Base-by-base conservation (phyloP, 2,888 invertebrate genomes). In the Lypha dubia region DNA sequence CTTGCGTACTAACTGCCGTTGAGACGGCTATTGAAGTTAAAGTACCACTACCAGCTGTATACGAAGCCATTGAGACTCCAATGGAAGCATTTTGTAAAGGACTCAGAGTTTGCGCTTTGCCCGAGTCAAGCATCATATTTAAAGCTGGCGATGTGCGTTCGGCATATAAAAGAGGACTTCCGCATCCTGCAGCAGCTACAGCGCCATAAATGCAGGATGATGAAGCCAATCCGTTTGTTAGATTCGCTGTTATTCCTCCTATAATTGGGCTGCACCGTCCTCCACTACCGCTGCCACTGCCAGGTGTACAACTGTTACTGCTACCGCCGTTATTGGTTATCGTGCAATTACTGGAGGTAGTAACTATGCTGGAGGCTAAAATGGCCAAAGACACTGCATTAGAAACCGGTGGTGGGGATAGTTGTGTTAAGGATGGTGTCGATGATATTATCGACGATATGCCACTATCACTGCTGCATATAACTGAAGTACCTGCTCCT, bases 401-500 rank as follows among this genome's bases (percentile, higher is more conserved):
- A 6, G 79, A 73, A 67, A 79, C 83, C 71, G 86, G 85, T 73
- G 90, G 90, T 46, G 90, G 91, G 83, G 90, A 91, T 53, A 90
- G 88, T 87, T 91, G 91, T 53, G 89, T 88, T 58, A 91, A 81
- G 9, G 91, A 89, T 3, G 88, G 87, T 5, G 87, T 87, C 62
- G 88, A 87, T 32, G 87, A 87, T 49, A 87, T 86, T 44, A 87
- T 83, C 74, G 88, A 87, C 24, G 91, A 90, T 79, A 90, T 91
- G 87, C 91, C 91, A 86, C 91, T 90, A 85, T 90, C 90, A 77
- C 85, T 87, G 79, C 86, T 90, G 79, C 90, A 89, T 73, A 87
- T 87, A 35, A 85, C 83, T 44, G 86, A 84, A 44, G 85, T 77
- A 41, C 74, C 80, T n/a, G 60, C 22, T 41, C 53, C 44, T 53